A percentile compares a stretch with the other conserved stretches of the same genome.
These are phyloP conservation scores for Vandiemenella viatica DNA, from an alignment of 2,888 invertebrate genomes.

Conservation along the genomic window DNA sequence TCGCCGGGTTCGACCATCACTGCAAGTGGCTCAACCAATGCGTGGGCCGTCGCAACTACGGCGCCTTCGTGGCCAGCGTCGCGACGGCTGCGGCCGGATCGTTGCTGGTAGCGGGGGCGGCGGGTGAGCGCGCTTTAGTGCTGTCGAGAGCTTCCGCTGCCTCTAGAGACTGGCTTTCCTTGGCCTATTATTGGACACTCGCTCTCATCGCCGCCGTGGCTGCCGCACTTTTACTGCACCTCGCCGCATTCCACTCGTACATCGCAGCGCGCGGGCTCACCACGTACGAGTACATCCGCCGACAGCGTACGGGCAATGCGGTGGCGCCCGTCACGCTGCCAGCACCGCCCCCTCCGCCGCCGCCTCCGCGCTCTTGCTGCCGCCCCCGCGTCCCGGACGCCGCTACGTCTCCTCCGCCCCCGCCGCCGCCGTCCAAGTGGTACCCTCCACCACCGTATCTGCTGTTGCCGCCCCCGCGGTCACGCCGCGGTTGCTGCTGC, in stretches of 20 bases:
- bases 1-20: conserved; percentile 88
- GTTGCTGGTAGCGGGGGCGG: conserved; percentile 49
- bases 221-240: conserved; percentile 60
- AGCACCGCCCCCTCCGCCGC: not conserved
- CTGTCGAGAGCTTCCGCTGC: conserved; percentile 44
- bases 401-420: not conserved
- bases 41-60: conserved; percentile 82
- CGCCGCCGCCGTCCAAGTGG: not conserved
- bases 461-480: not conserved
- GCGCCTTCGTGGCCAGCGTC: conserved; percentile 65
- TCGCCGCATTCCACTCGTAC: conserved; percentile 79
- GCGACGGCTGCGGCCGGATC: conserved; percentile 61
- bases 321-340: not conserved
- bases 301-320: conserved; percentile 15
- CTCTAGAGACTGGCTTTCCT: conserved; percentile 27
- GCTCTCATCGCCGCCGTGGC: conserved; percentile 33
- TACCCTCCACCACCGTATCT: not conserved
- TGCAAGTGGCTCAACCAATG: conserved; percentile 99
- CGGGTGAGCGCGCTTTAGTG: conserved; percentile 52
- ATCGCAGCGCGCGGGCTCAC: conserved; percentile 71
- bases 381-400: not conserved
- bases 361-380: not conserved
- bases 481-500: not conserved
- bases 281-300: conserved; percentile 74
- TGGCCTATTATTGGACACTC: conserved; percentile 25